Percentiles rank a stretch among this genome's conserved stretches.
phyloP scores from a whole-genome alignment of 2,113 vertebrate species.

The Sander vitreus region DNA sequence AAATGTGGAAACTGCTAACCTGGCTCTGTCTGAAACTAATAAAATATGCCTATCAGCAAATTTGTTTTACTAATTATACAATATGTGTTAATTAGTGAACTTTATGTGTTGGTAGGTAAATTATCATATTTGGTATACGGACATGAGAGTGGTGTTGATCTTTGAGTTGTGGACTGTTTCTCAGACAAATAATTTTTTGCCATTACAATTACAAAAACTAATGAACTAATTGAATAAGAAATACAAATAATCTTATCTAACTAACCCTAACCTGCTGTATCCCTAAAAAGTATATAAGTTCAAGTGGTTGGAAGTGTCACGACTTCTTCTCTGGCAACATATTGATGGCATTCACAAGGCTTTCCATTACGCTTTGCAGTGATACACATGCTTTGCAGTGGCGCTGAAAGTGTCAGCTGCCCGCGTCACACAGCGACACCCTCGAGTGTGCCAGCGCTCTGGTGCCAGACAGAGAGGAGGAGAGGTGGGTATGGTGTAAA shows the following conservation, averaged over 20 bases:
- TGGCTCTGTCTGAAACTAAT: background rate
- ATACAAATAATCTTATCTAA: background rate
- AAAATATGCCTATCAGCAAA: background rate
- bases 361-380: slow-evolving; percentile 49
- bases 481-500: slow-evolving; percentile 41
- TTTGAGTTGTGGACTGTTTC: background rate
- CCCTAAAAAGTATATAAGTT: background rate
- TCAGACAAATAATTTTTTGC: background rate
- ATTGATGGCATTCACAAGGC: slow-evolving; percentile 59
- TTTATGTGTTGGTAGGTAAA: background rate
- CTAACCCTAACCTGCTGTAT: background rate
- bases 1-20: background rate
- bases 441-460: slow-evolving; percentile 58
- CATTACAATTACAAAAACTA: background rate
- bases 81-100: background rate
- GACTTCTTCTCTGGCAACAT: slow-evolving; percentile 49
- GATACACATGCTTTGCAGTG: slow-evolving; percentile 58
- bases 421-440: slow-evolving; percentile 60
- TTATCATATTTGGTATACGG: background rate
- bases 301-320: slow-evolving; percentile 42
- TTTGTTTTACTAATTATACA: background rate
- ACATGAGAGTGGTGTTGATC: background rate
- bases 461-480: slow-evolving; percentile 70
- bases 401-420: slow-evolving; percentile 57
- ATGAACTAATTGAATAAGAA: background rate